A percentile compares a stretch with the other conserved stretches of the same genome.
Conservation (phyloP, 2,797 vertebrate genomes). For the Melanotaenia pygmaea region DNA sequence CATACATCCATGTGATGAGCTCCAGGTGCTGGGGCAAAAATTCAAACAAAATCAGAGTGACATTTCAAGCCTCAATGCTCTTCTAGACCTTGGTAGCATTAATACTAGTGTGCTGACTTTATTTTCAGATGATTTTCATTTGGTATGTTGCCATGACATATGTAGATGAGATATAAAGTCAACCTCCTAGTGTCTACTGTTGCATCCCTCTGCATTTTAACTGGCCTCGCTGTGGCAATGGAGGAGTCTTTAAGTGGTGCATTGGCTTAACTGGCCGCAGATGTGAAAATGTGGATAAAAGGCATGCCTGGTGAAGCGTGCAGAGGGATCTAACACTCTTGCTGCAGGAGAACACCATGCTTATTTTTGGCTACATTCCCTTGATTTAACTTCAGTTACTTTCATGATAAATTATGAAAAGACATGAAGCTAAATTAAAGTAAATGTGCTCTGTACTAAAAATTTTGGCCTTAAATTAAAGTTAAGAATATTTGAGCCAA, state of each 20-base stretch:
- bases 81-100: background rate
- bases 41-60: conserved; percentile 1
- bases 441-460: background rate
- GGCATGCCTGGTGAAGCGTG: background rate
- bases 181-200: background rate
- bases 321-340: background rate
- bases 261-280: background rate
- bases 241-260: background rate
- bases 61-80: conserved; percentile 1
- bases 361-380: background rate
- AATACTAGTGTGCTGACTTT: background rate
- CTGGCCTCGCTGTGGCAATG: no score
- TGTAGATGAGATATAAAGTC: background rate
- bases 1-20: background rate
- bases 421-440: background rate
- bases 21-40: background rate
- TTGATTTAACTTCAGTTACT: background rate
- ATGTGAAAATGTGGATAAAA: conserved; percentile 2
- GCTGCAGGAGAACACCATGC: background rate
- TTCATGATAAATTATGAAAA: background rate
- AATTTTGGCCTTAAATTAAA: background rate
- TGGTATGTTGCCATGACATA: background rate
- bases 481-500: background rate
- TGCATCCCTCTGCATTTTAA: background rate
- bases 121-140: background rate